Evolutionary conservation across 2,113 vertebrate genomes (phyloP).

Genomic region (Chascanopsetta lugubris): DNA sequence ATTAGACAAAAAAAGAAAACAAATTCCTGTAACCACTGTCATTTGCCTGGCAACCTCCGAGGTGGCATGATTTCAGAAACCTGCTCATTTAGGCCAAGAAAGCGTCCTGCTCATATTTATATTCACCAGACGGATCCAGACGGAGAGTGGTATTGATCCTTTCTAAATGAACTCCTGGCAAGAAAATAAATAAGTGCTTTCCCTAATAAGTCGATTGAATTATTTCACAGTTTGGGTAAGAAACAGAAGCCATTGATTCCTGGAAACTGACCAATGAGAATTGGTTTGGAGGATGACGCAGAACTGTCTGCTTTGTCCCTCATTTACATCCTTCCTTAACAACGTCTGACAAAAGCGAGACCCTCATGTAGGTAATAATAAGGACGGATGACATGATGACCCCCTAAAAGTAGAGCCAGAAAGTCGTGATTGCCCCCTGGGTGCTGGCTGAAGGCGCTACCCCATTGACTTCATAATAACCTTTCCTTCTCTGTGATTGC

Average conservation of each 20-base stretch:
- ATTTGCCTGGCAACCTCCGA: background rate
- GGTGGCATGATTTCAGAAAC: background rate
- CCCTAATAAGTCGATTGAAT: background rate
- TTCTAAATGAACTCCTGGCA: background rate
- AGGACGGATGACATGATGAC: too few species aligned
- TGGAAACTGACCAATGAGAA: background rate
- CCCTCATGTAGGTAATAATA: too few species aligned
- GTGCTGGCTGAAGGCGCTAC: too few species aligned
- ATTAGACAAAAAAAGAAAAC: background rate
- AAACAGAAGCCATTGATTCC: background rate
- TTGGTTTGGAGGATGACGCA: background rate
- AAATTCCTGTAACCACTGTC: background rate
- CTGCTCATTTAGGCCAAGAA: background rate
- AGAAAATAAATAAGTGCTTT: background rate
- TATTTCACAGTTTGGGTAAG: background rate
- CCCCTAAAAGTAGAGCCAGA: too few species aligned
- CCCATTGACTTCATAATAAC: too few species aligned
- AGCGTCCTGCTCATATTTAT: background rate
- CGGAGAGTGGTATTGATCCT: background rate
- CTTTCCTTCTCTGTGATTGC: too few species aligned
- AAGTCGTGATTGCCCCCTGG: too few species aligned
- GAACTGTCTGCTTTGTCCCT: background rate
- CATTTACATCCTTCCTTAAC: too few species aligned
- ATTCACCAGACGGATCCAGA: background rate
- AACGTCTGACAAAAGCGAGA: too few species aligned